Evolutionary conservation across 2,797 vertebrate species (phyloP), one percentile per base, ranked within the genome.

Genomic region (Holocentrus rufus): DNA sequence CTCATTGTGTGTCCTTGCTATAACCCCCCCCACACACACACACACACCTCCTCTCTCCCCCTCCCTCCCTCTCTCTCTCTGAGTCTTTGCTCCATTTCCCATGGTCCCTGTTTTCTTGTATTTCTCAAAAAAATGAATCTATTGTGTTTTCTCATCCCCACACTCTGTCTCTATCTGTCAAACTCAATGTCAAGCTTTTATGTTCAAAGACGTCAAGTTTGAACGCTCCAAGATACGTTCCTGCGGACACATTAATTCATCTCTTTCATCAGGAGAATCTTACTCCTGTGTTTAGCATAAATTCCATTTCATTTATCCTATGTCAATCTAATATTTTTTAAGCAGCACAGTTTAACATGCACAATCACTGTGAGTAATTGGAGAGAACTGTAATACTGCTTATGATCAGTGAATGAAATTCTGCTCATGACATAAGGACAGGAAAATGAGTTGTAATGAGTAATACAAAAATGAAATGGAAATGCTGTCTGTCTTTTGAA

Each of bases 21-120:
- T n/a, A n/a, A n/a, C n/a, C n/a, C n/a, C n/a, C n/a, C n/a, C n/a
- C n/a, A n/a, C n/a, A n/a, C n/a, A n/a, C n/a, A n/a, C n/a, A n/a
- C n/a, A n/a, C n/a, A n/a, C n/a, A n/a, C n/a, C n/a, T n/a, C n/a
- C n/a, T n/a, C n/a, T n/a, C n/a, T n/a, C n/a, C n/a, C n/a, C n/a
- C n/a, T n/a, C n/a, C n/a, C n/a, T n/a, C n/a, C n/a, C 50, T 13
- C 34, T 79, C 81, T 72, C 53, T 58, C 52, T 77, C 61, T 71
- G 58, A 75, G 65, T 82, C 76, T 82, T 76, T 81, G 46, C 69
- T 80, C 62, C 65, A 71, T 86, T 85, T 87, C 74, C 79, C 77
- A 57, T 61, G 36, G 65, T 52, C 73, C 58, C 74, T 58, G 68
- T 74, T 82, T 75, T 70, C 59, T 65, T 47, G 49, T 63, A 68